Percentiles rank a stretch among this genome's conserved stretches.
These are phyloP conservation scores for Scaptodrosophila lebanonensis DNA, from an alignment of 1,140 invertebrate genomes.

Conservation along the genomic window DNA sequence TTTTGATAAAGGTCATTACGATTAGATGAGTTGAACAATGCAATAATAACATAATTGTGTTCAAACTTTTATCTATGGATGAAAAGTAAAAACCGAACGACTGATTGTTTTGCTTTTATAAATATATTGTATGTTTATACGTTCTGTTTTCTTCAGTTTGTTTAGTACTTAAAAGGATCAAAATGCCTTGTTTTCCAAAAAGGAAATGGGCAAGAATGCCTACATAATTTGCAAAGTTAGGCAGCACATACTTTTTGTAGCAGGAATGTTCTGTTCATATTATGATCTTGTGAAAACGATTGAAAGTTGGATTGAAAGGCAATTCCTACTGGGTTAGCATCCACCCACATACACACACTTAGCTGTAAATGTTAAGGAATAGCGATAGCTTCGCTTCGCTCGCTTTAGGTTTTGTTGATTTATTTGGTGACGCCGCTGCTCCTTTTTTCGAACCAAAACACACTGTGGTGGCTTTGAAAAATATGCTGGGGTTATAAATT, in stretches of 20 bases:
- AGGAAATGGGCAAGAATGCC: too few species aligned
- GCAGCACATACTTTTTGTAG: not conserved
- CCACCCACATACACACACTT: not conserved
- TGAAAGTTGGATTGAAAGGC: too few species aligned
- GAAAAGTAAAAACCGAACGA: slow-evolving; percentile 21
- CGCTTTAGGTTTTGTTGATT: slow-evolving; percentile 64
- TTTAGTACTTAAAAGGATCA: slow-evolving; percentile 14
- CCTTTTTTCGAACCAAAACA: slow-evolving; percentile 15
- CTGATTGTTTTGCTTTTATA: slow-evolving; percentile 23
- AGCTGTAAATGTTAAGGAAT: slow-evolving; percentile 22
- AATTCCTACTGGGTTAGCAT: too few species aligned
- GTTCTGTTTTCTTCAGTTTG: slow-evolving; percentile 2
- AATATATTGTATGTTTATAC: slow-evolving; percentile 17
- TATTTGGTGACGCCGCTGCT: slow-evolving; percentile 57
- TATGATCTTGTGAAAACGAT: too few species aligned
- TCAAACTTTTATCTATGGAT: too few species aligned
- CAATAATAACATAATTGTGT: too few species aligned
- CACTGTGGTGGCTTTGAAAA: slow-evolving; percentile 23
- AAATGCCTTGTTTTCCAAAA: too few species aligned
- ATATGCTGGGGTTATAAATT: slow-evolving; percentile 63
- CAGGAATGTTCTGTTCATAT: too few species aligned
- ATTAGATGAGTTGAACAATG: too few species aligned
- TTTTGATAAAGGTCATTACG: too few species aligned
- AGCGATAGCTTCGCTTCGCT: slow-evolving; percentile 30
- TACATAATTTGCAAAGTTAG: not conserved